Conservation (phyloP, 2,888 invertebrate species). For the Adela reaumurella region DNA sequence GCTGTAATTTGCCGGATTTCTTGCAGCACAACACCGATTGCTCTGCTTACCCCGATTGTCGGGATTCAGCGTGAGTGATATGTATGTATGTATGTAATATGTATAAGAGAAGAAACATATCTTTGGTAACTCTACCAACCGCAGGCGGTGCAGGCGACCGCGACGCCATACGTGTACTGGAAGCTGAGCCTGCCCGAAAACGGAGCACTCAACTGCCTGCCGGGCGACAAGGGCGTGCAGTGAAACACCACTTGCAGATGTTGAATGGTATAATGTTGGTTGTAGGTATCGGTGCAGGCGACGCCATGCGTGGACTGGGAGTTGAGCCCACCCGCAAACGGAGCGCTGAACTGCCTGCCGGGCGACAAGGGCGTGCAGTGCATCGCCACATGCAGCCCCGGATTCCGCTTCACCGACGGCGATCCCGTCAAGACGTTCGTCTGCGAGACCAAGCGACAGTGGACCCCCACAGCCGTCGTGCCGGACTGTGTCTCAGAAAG, state of each 20-base stretch:
- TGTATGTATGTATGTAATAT: no score
- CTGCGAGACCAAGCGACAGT: slow-evolving; percentile 76
- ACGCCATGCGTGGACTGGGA: slow-evolving; percentile 96
- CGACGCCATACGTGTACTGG: slow-evolving; percentile 93
- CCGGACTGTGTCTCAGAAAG: slow-evolving; percentile 94
- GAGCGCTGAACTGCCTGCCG: slow-evolving; percentile 81
- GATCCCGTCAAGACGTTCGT: slow-evolving; percentile 83
- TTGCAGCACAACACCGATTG: no score
- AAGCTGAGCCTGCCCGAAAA: slow-evolving; percentile 86
- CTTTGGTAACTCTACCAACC: no score
- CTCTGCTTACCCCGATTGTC: no score
- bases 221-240: slow-evolving; percentile 77
- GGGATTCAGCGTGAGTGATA: no score
- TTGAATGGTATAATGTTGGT: no score
- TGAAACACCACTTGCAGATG: slow-evolving; percentile 90
- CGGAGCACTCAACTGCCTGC: slow-evolving; percentile 82
- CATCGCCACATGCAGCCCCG: slow-evolving; percentile 84
- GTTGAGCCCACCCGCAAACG: slow-evolving; percentile 82
- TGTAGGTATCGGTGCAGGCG: slow-evolving; percentile 80
- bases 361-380: slow-evolving; percentile 82
- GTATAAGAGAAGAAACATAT: background rate
- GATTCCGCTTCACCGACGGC: slow-evolving; percentile 88
- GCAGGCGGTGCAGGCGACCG: no score
- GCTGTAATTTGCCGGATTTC: no score
- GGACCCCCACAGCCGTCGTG: slow-evolving; percentile 86